These are phyloP conservation scores for Xiphophorus couchianus DNA, from an alignment of 2,113 vertebrate species.

Conservation along the genomic window DNA sequence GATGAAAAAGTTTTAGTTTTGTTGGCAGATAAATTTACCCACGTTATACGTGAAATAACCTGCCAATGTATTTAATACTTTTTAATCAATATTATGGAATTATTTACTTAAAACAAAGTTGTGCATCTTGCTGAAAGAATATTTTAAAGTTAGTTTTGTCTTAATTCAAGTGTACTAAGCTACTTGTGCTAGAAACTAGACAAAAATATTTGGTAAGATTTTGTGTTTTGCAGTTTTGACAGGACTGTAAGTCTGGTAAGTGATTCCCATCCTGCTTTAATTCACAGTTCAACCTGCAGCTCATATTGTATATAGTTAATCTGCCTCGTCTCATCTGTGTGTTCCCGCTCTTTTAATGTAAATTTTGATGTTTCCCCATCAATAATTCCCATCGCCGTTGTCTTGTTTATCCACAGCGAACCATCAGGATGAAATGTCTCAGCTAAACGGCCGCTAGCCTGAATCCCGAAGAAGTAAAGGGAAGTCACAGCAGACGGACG, in stretches of 20 bases:
- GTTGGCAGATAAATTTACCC: too few relatives aligned
- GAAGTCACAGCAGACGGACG: not conserved
- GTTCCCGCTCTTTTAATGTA: not conserved
- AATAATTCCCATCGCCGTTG: not conserved
- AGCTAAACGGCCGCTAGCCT: not conserved
- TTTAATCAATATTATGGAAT: too few relatives aligned
- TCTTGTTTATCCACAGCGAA: not conserved
- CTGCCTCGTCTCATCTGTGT: not conserved
- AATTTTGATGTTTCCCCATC: not conserved
- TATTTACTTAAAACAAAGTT: too few relatives aligned
- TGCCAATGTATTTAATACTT: too few relatives aligned
- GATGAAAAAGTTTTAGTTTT: too few relatives aligned
- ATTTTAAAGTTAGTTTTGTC: too few relatives aligned
- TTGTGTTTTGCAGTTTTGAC: too few relatives aligned
- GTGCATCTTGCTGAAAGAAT: too few relatives aligned
- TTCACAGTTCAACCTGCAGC: constrained; percentile 31
- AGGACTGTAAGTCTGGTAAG: not conserved
- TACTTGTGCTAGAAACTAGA: too few relatives aligned
- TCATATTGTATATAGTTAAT: not conserved
- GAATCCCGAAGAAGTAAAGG: not conserved
- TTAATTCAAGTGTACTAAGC: too few relatives aligned
- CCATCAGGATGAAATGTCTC: not conserved
- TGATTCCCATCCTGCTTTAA: constrained; percentile 9
- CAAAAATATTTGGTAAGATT: too few relatives aligned
- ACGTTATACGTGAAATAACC: too few relatives aligned